These are phyloP conservation scores for Andrena fulva DNA, from an alignment of 2,888 invertebrate species.

Conservation along the genomic window DNA sequence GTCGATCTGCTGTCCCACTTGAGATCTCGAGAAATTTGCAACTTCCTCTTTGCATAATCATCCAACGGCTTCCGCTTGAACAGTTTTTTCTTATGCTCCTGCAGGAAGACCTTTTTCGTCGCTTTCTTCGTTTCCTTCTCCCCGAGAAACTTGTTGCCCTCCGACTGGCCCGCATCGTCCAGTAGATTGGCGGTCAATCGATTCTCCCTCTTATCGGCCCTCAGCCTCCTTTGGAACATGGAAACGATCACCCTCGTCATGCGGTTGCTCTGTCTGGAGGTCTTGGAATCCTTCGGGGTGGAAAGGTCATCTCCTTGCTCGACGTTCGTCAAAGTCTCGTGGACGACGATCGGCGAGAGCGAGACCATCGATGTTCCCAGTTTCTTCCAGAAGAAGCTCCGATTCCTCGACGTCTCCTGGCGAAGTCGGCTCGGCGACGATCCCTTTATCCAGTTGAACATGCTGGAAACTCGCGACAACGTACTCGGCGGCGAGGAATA, in stretches of 20 bases:
- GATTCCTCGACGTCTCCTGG: not conserved
- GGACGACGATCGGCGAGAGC: not conserved
- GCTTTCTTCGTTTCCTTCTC: not conserved
- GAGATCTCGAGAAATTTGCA: constrained; percentile 9
- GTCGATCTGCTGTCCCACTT: not conserved
- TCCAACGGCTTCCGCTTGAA: constrained; percentile 10
- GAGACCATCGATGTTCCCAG: not conserved
- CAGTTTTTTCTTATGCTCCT: not conserved
- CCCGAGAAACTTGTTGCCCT: not conserved
- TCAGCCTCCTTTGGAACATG: constrained; percentile 10
- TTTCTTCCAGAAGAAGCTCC: not conserved
- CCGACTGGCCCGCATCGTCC: not conserved
- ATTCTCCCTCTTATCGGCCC: not conserved
- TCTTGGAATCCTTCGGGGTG: not conserved
- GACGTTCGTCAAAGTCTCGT: not conserved
- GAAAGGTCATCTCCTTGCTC: not conserved
- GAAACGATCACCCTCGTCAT: constrained; percentile 16
- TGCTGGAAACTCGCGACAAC: not conserved
- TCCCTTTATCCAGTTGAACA: constrained; percentile 27
- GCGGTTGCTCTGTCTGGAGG: not conserved
- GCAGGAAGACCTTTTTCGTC: not conserved
- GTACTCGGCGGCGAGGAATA: not conserved
- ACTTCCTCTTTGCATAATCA: constrained; percentile 27
- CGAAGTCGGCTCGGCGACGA: not conserved
- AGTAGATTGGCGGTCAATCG: constrained; percentile 12